Base-by-base conservation (phyloP, 2,888 invertebrate species). In the Alloplasta piceator region DNA sequence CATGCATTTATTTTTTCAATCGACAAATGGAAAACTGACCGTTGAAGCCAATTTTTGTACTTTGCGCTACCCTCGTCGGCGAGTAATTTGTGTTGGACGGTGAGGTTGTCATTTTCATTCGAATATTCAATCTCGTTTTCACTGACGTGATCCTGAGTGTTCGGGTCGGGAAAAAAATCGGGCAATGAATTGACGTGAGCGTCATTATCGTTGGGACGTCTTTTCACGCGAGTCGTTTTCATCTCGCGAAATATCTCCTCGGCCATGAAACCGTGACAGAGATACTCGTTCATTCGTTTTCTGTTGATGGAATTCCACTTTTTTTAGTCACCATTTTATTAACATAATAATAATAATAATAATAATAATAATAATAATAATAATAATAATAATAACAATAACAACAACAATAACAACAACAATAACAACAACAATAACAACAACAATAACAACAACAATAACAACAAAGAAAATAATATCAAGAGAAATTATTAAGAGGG, bases 241-340 rank as follows among this genome's bases (percentile, higher is more conserved):
- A 96, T 94, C 85, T 95, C 95, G 7, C 94, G 93, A 52, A 96
- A 91, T 83, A 96, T 96, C 92, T 96, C 95, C 86, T 96, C 95
- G 0, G 96, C 96, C 50, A 96, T 91, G 89, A 95, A 96, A 88
- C 95, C 96, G 46, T 96, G 94, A 85, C 96, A 96, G 61, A 96
- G 92, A 89, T 96, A 96, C 89, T 96, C 96, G 88, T 96, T 96
- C 95, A 96, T 96, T 94, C 95, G 95, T 90, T 94, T 94, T 87
- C 96, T 96, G 86, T 2, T 38, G 7, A 60, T 7, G 39, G 66
- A 38, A 80, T 56, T 74, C 61, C 43, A 14, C 67, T 48, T 48
- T 61, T 72, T 16, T 73, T 12, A 36, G 12, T 52, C 9, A 36
- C 5, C 5, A n/a, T 52, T 9, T 36, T 36, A 10, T 2, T 39